Conservation (phyloP, 2,797 vertebrate genomes). For the Esox masquinongy region DNA sequence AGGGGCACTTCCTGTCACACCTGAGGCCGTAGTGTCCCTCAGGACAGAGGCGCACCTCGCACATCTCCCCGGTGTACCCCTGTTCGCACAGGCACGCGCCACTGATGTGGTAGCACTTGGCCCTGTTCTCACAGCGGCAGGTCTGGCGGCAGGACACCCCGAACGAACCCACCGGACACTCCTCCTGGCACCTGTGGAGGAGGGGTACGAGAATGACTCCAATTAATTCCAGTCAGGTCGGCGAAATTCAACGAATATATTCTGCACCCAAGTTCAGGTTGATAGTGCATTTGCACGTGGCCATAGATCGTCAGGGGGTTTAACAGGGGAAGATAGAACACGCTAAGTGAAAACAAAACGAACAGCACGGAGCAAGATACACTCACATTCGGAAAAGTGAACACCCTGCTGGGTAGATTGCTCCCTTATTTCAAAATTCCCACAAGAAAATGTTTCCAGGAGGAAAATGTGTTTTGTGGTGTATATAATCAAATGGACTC, state of each 20-base stretch:
- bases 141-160: conserved; percentile 81
- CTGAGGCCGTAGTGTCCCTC: conserved; percentile 85
- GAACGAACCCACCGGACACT: conserved; percentile 87
- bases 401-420: no score
- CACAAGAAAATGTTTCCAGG: no score
- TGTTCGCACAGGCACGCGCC: conserved; percentile 88
- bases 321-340: not conserved
- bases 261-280: no score
- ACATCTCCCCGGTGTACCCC: conserved; percentile 84
- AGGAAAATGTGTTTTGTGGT: no score
- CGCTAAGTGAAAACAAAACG: not conserved
- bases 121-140: conserved; percentile 85
- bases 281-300: no score
- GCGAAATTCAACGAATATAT: no score
- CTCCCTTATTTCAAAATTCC: no score
- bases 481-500: no score
- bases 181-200: conserved; percentile 87
- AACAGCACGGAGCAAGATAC: no score
- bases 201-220: not conserved
- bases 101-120: conserved; percentile 88
- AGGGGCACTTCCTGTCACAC: conserved; percentile 88
- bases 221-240: not conserved
- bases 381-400: no score
- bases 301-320: not conserved
- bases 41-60: conserved; percentile 85